phyloP scores from a whole-genome alignment of 2,888 invertebrate genomes.

The Eilema sororculum region DNA sequence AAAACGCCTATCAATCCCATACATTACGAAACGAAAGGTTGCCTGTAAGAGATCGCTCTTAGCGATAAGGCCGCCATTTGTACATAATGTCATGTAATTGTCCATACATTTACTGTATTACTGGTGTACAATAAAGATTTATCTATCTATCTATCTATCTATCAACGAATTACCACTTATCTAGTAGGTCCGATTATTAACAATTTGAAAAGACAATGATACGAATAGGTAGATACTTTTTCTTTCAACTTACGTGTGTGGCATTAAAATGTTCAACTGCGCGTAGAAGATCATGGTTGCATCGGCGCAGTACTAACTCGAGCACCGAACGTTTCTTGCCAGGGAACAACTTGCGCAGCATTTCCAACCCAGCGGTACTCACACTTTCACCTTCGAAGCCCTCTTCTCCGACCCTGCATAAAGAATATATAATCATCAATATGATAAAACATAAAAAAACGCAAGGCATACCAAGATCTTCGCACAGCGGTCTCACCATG shows the following conservation, averaged over 20 bases:
- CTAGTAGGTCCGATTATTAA: neutral
- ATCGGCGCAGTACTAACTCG: conserved; percentile 96
- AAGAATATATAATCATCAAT: neutral
- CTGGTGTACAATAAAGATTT: too few relatives aligned
- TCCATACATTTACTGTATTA: too few relatives aligned
- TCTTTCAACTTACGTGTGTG: conserved; percentile 66
- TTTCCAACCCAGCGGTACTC: conserved; percentile 92
- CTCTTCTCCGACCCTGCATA: conserved; percentile 57
- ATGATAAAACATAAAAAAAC: neutral
- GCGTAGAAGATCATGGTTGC: conserved; percentile 96
- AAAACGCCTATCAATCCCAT: too few relatives aligned
- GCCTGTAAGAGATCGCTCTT: too few relatives aligned
- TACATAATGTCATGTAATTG: too few relatives aligned
- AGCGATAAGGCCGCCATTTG: too few relatives aligned
- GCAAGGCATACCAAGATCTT: too few relatives aligned
- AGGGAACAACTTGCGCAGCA: conserved; percentile 95
- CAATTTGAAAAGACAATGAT: neutral
- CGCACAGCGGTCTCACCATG: too few relatives aligned
- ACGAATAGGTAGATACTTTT: too few relatives aligned
- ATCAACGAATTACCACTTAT: neutral
- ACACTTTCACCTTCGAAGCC: conserved; percentile 77
- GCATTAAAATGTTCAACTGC: conserved; percentile 95
- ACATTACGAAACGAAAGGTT: too few relatives aligned
- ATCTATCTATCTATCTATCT: neutral
- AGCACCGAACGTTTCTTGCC: conserved; percentile 95